Evolutionary conservation across 2,888 invertebrate species (phyloP).

Genomic region (Dendrolimus houi): DNA sequence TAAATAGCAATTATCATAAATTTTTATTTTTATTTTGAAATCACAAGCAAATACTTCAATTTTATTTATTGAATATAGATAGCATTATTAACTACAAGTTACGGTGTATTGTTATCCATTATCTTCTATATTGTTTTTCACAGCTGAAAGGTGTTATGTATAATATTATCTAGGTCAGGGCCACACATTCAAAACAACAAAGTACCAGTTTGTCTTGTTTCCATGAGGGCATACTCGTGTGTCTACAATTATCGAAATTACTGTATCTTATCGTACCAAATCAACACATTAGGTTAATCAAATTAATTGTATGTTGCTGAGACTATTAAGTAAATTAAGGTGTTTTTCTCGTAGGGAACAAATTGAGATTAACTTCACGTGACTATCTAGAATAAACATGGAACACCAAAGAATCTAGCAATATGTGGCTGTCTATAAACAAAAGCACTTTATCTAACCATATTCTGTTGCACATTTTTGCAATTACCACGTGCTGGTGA

Average conservation of each 20-base stretch:
- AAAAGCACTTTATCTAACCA: too few species aligned
- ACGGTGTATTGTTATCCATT: neutral
- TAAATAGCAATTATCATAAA: too few species aligned
- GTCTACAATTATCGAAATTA: slow-evolving; percentile 4
- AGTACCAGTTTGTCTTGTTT: slow-evolving; percentile 13
- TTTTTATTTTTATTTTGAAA: too few species aligned
- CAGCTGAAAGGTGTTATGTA: slow-evolving; percentile 14
- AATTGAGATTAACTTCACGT: too few species aligned
- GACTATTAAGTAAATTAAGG: slow-evolving; percentile 4
- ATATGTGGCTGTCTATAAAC: too few species aligned
- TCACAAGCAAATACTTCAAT: too few species aligned
- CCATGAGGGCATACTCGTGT: slow-evolving; percentile 8
- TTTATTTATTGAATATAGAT: too few species aligned
- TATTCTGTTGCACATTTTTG: too few species aligned
- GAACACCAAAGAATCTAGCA: too few species aligned
- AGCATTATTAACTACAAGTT: too few species aligned
- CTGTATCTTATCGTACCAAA: slow-evolving; percentile 18
- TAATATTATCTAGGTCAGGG: slow-evolving; percentile 30
- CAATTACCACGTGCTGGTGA: too few species aligned
- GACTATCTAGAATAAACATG: too few species aligned
- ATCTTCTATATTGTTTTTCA: slow-evolving; percentile 13
- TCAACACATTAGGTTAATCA: slow-evolving; percentile 6
- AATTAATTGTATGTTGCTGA: slow-evolving; percentile 10
- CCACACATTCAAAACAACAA: slow-evolving; percentile 7
- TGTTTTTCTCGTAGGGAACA: neutral